Conservation (phyloP, 2,797 vertebrate species). For the Selene dorsalis region DNA sequence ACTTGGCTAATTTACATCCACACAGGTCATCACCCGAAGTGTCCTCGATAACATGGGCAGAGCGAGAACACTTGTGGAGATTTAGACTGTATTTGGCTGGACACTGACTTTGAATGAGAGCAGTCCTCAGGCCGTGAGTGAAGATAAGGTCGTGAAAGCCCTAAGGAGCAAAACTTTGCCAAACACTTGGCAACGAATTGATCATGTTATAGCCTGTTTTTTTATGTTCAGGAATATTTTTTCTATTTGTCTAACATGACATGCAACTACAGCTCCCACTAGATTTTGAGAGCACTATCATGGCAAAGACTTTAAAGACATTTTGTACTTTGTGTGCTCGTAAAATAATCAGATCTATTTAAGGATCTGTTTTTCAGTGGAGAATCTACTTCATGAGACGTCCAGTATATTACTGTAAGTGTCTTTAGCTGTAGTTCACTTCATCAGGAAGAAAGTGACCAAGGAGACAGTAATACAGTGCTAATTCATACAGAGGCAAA, state of each 20-base stretch:
- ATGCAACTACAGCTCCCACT: neutral
- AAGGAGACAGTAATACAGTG: slow-evolving; percentile 56
- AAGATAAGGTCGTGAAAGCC: neutral
- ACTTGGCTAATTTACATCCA: neutral
- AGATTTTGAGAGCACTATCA: neutral
- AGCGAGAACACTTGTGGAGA: neutral
- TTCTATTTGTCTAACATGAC: neutral
- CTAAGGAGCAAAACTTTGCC: neutral
- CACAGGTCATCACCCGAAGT: neutral
- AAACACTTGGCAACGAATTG: neutral
- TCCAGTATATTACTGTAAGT: slow-evolving; percentile 17
- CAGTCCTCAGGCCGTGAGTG: no score
- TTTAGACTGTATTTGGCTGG: neutral
- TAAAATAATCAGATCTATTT: neutral
- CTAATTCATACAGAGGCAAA: slow-evolving; percentile 55
- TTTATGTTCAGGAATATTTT: neutral
- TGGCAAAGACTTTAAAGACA: neutral
- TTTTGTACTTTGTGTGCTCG: neutral
- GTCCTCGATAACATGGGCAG: neutral
- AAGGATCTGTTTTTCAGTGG: neutral
- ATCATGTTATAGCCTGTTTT: neutral
- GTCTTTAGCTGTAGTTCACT: slow-evolving; percentile 29
- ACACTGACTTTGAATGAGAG: no score
- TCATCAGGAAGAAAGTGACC: slow-evolving; percentile 49
- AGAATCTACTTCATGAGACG: neutral